Evolutionary conservation across 2,888 invertebrate genomes (phyloP).

Genomic region (Dysmachus trigonus): DNA sequence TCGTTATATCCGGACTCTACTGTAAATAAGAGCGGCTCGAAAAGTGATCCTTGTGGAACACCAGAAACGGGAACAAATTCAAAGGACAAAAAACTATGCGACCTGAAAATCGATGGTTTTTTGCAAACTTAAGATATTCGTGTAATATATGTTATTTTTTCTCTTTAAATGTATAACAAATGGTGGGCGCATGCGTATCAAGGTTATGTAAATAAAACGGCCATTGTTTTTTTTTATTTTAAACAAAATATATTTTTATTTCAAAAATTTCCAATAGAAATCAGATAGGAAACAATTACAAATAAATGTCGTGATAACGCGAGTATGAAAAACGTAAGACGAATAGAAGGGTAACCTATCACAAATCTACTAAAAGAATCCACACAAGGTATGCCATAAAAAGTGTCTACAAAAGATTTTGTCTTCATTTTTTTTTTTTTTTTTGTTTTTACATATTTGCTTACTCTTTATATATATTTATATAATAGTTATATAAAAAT

Average conservation of each 20-base stretch:
- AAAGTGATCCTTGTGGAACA: too few species aligned
- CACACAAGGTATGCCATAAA: slow-evolving; percentile 41
- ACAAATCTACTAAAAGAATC: slow-evolving; percentile 38
- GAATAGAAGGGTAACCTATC: not conserved
- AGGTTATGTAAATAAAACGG: not conserved
- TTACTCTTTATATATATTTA: slow-evolving; percentile 20
- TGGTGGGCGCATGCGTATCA: not conserved
- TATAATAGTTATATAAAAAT: slow-evolving; percentile 39
- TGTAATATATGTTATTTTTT: too few species aligned
- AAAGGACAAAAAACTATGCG: too few species aligned
- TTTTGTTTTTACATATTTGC: slow-evolving; percentile 22
- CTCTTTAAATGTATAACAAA: too few species aligned
- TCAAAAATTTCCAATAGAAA: slow-evolving; percentile 42
- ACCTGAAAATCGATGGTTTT: too few species aligned
- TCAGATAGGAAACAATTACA: slow-evolving; percentile 35
- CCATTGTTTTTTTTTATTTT: slow-evolving; percentile 38
- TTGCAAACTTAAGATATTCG: too few species aligned
- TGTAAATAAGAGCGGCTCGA: too few species aligned
- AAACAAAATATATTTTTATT: slow-evolving; percentile 48
- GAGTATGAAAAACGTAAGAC: not conserved
- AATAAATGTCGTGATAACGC: slow-evolving; percentile 24
- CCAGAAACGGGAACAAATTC: too few species aligned
- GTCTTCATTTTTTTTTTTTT: not conserved
- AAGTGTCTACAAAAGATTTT: slow-evolving; percentile 43
- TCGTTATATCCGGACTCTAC: too few species aligned